Conservation (phyloP, 2,888 invertebrate genomes). For the Acronicta psi region DNA sequence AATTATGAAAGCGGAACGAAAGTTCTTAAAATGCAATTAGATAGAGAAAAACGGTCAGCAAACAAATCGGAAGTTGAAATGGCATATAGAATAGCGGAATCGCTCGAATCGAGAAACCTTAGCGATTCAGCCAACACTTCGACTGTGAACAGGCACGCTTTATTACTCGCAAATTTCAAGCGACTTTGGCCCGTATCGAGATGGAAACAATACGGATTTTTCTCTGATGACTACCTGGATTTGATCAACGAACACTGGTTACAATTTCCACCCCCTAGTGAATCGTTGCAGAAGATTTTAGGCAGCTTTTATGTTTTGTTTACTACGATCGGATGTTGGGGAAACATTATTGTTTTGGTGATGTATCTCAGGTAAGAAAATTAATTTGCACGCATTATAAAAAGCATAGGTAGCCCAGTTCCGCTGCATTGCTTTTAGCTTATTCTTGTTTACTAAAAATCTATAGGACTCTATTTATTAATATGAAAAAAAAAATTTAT, state of each 20-base stretch:
- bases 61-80: conserved; percentile 55
- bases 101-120: conserved; percentile 57
- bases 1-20: conserved; percentile 43
- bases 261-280: conserved; percentile 90
- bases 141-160: conserved; percentile 61
- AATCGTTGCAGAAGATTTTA: conserved; percentile 88
- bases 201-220: conserved; percentile 88
- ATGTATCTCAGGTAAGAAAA: conserved; percentile 91
- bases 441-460: no score
- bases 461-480: no score
- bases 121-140: conserved; percentile 61
- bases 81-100: conserved; percentile 53
- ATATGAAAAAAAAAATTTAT: no score
- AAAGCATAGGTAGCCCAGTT: no score
- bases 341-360: conserved; percentile 92
- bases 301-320: conserved; percentile 90
- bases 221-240: conserved; percentile 88
- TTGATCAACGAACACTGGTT: conserved; percentile 93
- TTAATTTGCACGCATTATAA: not conserved
- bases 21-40: conserved; percentile 50
- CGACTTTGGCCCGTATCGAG: conserved; percentile 78
- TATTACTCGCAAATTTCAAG: conserved; percentile 75
- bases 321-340: conserved; percentile 90
- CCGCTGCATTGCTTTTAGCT: no score
- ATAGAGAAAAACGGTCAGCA: conserved; percentile 53